Conservation (phyloP, 2,797 vertebrate genomes). For the Diceros bicornis region DNA sequence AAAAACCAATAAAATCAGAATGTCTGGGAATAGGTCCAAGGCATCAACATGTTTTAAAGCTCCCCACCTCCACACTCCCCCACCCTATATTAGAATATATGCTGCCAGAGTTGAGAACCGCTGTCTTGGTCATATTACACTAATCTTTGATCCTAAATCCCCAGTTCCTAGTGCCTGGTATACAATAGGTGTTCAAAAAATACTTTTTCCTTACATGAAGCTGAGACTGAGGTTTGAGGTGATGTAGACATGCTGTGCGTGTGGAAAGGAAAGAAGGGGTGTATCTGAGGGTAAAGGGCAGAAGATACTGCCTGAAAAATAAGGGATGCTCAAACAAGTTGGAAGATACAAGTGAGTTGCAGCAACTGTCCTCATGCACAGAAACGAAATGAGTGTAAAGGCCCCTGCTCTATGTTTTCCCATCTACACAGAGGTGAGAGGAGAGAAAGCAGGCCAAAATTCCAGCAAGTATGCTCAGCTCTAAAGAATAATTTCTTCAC, state of each 20-base stretch:
- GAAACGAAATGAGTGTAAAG: background rate
- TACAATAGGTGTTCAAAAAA: background rate
- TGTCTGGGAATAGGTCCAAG: background rate
- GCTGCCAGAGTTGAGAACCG: background rate
- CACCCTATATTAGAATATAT: background rate
- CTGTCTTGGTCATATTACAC: background rate
- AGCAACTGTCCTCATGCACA: background rate
- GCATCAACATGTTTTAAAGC: background rate
- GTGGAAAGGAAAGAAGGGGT: background rate
- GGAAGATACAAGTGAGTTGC: background rate
- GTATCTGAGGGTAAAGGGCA: background rate
- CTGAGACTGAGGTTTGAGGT: background rate
- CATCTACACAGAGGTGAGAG: background rate
- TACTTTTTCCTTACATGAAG: background rate
- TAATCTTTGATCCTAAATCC: background rate
- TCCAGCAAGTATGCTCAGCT: slow-evolving; percentile 2
- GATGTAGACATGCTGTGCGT: background rate
- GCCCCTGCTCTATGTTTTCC: background rate
- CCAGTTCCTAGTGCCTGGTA: background rate
- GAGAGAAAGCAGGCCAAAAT: background rate
- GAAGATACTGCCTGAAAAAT: background rate
- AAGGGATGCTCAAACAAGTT: background rate
- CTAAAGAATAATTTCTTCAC: slow-evolving; percentile 53
- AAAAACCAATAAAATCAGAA: slow-evolving; percentile 5
- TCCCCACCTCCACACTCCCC: background rate